Conservation (phyloP, 2,888 invertebrate genomes). For the Linyphia triangularis region DNA sequence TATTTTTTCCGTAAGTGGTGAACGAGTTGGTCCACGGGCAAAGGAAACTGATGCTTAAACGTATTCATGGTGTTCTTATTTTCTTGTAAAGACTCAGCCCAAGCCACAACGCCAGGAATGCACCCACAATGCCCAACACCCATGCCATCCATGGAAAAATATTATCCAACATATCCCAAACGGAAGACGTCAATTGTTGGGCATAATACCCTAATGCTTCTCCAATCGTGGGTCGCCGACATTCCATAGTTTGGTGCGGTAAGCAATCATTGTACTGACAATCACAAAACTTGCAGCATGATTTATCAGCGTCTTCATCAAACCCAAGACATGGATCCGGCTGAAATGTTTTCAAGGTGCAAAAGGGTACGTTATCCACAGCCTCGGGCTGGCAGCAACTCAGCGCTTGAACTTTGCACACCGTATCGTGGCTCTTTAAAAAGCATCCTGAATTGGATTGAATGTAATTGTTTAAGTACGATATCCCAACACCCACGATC, state of each 20-base stretch:
- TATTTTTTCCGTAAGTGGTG: neutral
- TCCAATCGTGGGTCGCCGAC: conserved; percentile 18
- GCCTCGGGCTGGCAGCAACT: conserved; percentile 36
- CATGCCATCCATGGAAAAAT: neutral
- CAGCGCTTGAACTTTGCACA: conserved; percentile 17
- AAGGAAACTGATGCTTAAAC: neutral
- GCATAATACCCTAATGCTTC: conserved; percentile 6
- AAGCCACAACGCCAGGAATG: neutral
- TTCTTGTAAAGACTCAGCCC: neutral
- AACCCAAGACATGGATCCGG: neutral
- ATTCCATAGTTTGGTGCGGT: conserved; percentile 33
- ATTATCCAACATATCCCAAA: neutral
- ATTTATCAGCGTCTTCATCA: neutral
- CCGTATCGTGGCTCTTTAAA: neutral
- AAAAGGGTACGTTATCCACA: neutral
- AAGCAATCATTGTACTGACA: conserved; percentile 12
- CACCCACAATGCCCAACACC: neutral
- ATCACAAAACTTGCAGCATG: conserved; percentile 21
- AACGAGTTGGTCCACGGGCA: neutral
- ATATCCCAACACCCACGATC: neutral
- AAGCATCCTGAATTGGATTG: conserved; percentile 40
- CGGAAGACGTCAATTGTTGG: neutral
- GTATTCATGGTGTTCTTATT: neutral
- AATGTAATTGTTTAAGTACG: neutral
- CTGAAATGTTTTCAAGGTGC: no score